Conservation (phyloP, 2,888 invertebrate species). For the Marronus borbonicus region DNA sequence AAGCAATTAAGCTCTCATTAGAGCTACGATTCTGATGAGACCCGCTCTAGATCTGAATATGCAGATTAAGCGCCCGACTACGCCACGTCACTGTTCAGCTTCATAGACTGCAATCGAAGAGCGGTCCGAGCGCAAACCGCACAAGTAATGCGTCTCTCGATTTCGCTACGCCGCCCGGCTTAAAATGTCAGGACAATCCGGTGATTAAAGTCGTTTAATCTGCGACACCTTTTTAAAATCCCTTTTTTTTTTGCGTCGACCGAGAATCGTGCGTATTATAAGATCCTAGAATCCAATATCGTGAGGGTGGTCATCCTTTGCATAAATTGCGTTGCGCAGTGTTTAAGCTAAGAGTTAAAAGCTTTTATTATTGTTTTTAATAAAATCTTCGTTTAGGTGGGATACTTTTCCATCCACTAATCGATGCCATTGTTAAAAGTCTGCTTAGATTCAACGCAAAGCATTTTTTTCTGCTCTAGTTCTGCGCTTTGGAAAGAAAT, state of each 20-base stretch:
- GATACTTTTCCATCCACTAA: too few species aligned
- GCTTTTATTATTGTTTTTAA: slow-evolving; percentile 15
- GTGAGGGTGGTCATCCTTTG: not conserved
- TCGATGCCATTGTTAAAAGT: too few species aligned
- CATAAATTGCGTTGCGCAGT: not conserved
- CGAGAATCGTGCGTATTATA: not conserved
- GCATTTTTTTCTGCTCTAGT: too few species aligned
- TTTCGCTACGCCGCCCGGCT: slow-evolving; percentile 30
- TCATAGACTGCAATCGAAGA: slow-evolving; percentile 11
- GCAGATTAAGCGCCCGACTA: slow-evolving; percentile 63
- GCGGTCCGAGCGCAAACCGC: slow-evolving; percentile 35
- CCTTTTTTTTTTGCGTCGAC: not conserved
- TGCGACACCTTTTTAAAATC: not conserved
- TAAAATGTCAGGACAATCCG: slow-evolving; percentile 36
- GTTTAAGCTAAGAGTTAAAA: not conserved
- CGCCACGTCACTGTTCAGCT: slow-evolving; percentile 15
- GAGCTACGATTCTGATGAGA: slow-evolving; percentile 63
- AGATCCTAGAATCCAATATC: not conserved
- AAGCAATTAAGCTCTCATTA: slow-evolving; percentile 65
- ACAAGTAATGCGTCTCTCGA: slow-evolving; percentile 37
- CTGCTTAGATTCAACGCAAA: too few species aligned
- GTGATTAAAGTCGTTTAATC: slow-evolving; percentile 43
- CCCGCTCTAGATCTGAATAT: slow-evolving; percentile 65
- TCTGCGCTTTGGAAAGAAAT: too few species aligned
- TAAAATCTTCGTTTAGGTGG: not conserved